Evolutionary conservation across 2,113 vertebrate genomes (phyloP), one percentile per base, ranked within the genome.

Genomic region (human): DNA sequence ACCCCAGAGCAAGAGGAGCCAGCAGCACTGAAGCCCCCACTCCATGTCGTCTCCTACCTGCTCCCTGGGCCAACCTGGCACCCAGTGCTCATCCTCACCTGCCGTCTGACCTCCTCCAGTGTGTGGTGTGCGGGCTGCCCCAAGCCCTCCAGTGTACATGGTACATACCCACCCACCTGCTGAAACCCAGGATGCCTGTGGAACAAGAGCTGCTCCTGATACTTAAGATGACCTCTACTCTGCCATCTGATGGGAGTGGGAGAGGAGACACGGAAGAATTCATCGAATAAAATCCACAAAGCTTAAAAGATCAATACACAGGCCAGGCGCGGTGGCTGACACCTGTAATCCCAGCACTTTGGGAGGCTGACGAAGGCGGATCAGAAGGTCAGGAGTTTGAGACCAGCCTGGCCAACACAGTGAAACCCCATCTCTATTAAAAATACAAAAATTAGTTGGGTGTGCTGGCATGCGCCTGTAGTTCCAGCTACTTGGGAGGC

Each of bases 71-170:
- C 64, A 59, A 8, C 38, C 30, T 1, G 22, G 25, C 30, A 25
- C 57, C 59, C 32, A 59, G 70, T 2, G 43, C 10, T 16, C 78
- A 35, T 10, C 64, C 20, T 68, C 43, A 9, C 11, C 11, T 38
- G 1, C 90, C 0, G 0, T 43, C 9, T 0, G 5, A 30, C 78
- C 13, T 43, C 45, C 38, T 78, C 59, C 30, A 57, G 70, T 2
- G 23, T 45, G 5, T 0, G 8, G 59, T 8, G 48, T 23, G 20
- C 1, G 40, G 9, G 11, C 17, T 48, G 17, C 66, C 20, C 43
- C 4, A 9, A 57, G 22, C 32, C 68, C 43, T 68, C 22, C 17
- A 59, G 17, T 59, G 22, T 59, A 61, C 32, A 12, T 0, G 43
- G 61, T 30, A 6, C n/a, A 57, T 48, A 88, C 11, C 23, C 6